phyloP scores from a whole-genome alignment of 64 coral and sea anemone species.

The Hydrozoanthus tunicans region DNA sequence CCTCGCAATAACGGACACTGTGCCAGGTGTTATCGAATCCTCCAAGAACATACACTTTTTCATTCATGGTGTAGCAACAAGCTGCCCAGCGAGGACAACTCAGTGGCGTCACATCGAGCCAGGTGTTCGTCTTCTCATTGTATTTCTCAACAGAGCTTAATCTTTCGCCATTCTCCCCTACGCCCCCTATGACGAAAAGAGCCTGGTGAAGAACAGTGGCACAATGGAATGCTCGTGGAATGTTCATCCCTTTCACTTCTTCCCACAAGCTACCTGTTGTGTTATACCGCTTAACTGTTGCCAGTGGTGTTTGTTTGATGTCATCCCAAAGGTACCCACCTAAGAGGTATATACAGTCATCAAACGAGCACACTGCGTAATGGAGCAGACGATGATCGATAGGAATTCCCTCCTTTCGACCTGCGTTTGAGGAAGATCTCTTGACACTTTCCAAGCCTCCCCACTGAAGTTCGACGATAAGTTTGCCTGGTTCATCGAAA shows the following conservation, averaged over 20 bases:
- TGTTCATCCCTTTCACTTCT: slow-evolving; percentile 19
- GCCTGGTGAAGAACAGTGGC: slow-evolving; percentile 3
- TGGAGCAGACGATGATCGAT: slow-evolving; percentile 6
- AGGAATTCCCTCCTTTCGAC: background rate
- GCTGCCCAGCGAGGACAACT: slow-evolving; percentile 23
- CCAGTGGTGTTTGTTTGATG: slow-evolving; percentile 13
- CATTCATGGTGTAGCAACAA: background rate
- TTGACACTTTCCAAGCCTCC: slow-evolving; percentile 3
- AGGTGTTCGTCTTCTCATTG: slow-evolving; percentile 6
- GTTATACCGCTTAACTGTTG: slow-evolving; percentile 21
- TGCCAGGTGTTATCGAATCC: slow-evolving; percentile 11
- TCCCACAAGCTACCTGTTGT: slow-evolving; percentile 12
- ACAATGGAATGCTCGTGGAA: slow-evolving; percentile 4
- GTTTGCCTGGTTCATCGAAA: background rate
- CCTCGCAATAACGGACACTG: slow-evolving; percentile 21
- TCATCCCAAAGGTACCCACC: slow-evolving; percentile 12
- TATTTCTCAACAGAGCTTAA: background rate
- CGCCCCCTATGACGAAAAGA: slow-evolving; percentile 13
- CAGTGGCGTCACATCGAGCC: slow-evolving; percentile 22
- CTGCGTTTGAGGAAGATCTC: background rate
- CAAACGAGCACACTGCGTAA: slow-evolving; percentile 6
- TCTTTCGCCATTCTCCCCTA: slow-evolving; percentile 24
- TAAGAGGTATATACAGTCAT: slow-evolving; percentile 22
- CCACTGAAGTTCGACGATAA: slow-evolving; percentile 26
- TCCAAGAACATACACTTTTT: slow-evolving; percentile 21